Evolutionary conservation across 2,113 vertebrate genomes (phyloP).

Genomic region (Dendrocopos noguchii): DNA sequence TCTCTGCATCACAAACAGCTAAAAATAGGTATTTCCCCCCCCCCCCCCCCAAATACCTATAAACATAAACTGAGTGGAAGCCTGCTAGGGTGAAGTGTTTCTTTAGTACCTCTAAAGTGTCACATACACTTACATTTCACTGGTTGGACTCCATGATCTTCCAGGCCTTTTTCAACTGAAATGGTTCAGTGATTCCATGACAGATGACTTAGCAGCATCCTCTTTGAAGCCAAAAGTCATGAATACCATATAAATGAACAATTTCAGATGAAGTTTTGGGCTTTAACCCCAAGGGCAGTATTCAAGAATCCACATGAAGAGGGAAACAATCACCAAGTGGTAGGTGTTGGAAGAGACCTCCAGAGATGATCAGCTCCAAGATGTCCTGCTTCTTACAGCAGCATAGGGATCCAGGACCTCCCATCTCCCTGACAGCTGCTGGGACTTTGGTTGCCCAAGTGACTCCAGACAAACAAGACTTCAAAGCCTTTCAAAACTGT

Average conservation of each 20-base stretch:
- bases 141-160: not conserved
- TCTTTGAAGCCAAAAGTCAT: not conserved
- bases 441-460: not conserved
- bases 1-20: not conserved
- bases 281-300: rapidly evolving
- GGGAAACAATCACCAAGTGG: not conserved
- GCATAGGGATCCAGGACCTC: not conserved
- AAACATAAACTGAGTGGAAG: not conserved
- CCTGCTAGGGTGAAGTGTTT: not conserved
- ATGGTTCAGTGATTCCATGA: too few relatives aligned
- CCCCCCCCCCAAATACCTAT: not conserved
- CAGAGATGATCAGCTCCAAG: too few relatives aligned
- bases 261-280: not conserved
- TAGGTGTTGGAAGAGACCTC: too few relatives aligned
- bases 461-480: not conserved
- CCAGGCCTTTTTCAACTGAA: too few relatives aligned
- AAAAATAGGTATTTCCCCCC: not conserved
- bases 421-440: not conserved
- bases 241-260: not conserved
- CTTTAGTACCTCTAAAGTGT: not conserved
- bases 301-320: not conserved
- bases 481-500: not conserved
- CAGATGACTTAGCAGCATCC: not conserved
- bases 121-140: not conserved
- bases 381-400: not conserved